Percentiles rank a stretch among this genome's conserved stretches.
phyloP scores from a whole-genome alignment of 2,113 vertebrate genomes.

The Apus apus region DNA sequence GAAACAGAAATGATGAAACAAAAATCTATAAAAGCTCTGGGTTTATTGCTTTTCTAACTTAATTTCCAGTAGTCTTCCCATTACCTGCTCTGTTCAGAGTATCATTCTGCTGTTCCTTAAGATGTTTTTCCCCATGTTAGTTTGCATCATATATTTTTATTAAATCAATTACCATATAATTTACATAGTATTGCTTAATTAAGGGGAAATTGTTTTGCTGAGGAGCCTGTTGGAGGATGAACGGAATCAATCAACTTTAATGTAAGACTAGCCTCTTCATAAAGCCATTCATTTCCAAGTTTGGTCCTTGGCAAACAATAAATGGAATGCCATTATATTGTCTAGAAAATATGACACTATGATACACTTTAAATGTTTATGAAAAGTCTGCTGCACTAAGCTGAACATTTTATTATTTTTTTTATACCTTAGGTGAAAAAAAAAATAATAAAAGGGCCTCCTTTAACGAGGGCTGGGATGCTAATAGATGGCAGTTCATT shows the following conservation, averaged over 20 bases:
- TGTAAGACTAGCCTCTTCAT: slow-evolving; percentile 30
- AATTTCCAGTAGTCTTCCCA: background rate
- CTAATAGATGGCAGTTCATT: background rate
- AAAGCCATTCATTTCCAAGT: slow-evolving; percentile 24
- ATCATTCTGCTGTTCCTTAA: background rate
- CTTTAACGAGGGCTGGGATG: background rate
- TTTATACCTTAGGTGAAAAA: background rate
- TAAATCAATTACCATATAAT: slow-evolving; percentile 38
- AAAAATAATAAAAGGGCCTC: background rate
- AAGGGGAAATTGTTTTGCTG: slow-evolving; percentile 37
- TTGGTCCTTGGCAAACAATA: slow-evolving; percentile 45
- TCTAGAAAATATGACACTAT: slow-evolving; percentile 1
- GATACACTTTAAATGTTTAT: slow-evolving; percentile 27
- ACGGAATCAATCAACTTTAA: slow-evolving; percentile 33
- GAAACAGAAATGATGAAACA: background rate
- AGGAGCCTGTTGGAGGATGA: slow-evolving; percentile 3
- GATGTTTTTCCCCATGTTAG: background rate
- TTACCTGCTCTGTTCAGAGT: background rate
- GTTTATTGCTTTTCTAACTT: slow-evolving; percentile 21
- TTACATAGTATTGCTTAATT: slow-evolving; percentile 53
- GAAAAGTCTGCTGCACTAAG: background rate
- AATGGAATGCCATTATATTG: slow-evolving; percentile 4
- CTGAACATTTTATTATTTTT: background rate
- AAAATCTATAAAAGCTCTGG: background rate
- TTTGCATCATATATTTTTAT: slow-evolving; percentile 49